A percentile compares a stretch with the other conserved stretches of the same genome.
These are phyloP conservation scores for Thelaira solivaga DNA, from an alignment of 2,888 invertebrate genomes.

Conservation along the genomic window DNA sequence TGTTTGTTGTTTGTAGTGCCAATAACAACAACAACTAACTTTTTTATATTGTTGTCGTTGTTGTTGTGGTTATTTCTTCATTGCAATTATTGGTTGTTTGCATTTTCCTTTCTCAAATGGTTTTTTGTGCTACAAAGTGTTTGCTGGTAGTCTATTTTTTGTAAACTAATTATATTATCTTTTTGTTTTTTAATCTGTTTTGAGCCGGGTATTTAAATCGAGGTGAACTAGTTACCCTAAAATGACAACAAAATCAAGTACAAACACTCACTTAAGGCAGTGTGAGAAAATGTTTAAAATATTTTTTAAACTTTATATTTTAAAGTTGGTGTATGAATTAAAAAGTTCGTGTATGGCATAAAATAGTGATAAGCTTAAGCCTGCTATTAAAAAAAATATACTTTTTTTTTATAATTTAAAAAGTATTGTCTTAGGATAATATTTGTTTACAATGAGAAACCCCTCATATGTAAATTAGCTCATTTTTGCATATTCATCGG, in stretches of 20 bases:
- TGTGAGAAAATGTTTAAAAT: conserved; percentile 19
- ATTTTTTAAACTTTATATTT: too few relatives aligned
- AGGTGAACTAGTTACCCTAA: conserved; percentile 36
- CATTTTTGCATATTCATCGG: too few relatives aligned
- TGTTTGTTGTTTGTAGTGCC: background rate
- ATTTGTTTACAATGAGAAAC: too few relatives aligned
- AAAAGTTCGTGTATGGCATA: too few relatives aligned
- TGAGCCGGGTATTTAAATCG: conserved; percentile 1
- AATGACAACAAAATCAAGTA: conserved; percentile 21
- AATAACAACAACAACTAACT: background rate
- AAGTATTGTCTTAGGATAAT: too few relatives aligned
- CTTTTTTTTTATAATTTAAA: too few relatives aligned
- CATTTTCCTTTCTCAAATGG: conserved; percentile 19
- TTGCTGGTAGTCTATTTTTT: conserved; percentile 29
- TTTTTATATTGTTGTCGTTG: conserved; percentile 8
- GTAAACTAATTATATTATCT: conserved; percentile 47
- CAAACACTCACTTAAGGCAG: conserved; percentile 3
- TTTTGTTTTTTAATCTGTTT: conserved; percentile 12
- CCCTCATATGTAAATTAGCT: too few relatives aligned
- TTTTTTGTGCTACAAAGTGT: conserved; percentile 14
- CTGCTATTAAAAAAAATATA: too few relatives aligned
- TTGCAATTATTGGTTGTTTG: conserved; percentile 26
- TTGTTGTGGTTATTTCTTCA: too few relatives aligned
- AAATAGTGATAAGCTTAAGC: too few relatives aligned
- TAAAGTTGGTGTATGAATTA: too few relatives aligned